Base-by-base conservation (phyloP, 2,113 vertebrate species). In the Sylvia atricapilla region DNA sequence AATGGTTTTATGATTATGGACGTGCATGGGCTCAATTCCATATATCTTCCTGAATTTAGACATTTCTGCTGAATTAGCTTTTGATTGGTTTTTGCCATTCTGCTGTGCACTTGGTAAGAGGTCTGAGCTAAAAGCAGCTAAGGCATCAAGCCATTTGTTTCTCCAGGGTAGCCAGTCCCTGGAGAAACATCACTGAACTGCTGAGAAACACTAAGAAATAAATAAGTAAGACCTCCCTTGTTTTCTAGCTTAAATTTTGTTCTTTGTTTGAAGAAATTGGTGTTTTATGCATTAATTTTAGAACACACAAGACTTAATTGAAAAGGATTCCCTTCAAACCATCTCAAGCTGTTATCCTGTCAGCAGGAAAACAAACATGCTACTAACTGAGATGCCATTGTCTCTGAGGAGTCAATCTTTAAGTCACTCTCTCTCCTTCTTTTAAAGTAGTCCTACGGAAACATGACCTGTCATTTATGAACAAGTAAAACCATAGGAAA, bases 21-120 rank as follows among this genome's bases (percentile, higher is more conserved):
- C 83, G 77, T 80, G 21, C 64, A 77, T 39, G 30, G 68, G 27
- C 47, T 84, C 15, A 47, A 2, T 70, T 89, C 55, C 84, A 60
- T 87, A 78, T 75, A 92, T 89, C 80, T 96, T 67, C 46, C 23
- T 0, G 2, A 69, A 84, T 89, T 78, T 41, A 89, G 37, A 49
- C 39, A 35, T 81, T 93, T 88, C 63, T 90, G 69, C 44, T 81
- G 94, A 92, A 75, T 78, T 93, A 92, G 56, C 35, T 92, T 73
- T 69, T 67, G 64, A 70, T 91, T 4, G 4, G 6, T 63, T 78
- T 84, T 74, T 69, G 17, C 52, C 46, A 90, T 81, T 59, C 60
- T 66, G 35, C 27, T 44, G 35, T 7, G 1, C 33, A 60, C 46
- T 58, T 89, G 31, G 43, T 41, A 89, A 79, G 73, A 89, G 15